Conservation (phyloP, 2,113 vertebrate genomes). For the Centropristis striata region DNA sequence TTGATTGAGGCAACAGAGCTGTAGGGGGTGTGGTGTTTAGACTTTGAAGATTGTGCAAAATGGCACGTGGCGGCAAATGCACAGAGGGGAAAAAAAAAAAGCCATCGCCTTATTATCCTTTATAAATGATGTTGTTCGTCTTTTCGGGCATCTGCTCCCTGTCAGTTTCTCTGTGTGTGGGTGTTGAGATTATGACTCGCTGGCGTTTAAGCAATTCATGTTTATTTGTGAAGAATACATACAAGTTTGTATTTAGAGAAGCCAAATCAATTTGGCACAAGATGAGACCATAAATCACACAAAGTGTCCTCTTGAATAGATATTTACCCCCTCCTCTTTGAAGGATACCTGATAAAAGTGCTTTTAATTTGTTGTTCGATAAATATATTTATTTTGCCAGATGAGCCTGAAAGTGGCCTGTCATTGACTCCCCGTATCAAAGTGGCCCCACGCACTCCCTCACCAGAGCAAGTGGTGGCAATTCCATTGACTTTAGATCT, state of each 20-base stretch:
- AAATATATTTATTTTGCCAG: not conserved
- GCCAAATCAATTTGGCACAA: constrained; percentile 14
- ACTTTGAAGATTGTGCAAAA: constrained; percentile 61
- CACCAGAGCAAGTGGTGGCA: constrained; percentile 32
- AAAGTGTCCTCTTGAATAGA: not conserved
- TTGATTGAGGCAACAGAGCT: constrained; percentile 69
- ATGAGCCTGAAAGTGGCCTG: constrained; percentile 15
- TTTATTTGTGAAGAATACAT: constrained; percentile 23
- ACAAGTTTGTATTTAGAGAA: constrained; percentile 1
- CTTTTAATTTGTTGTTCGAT: not conserved
- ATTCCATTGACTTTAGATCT: constrained; percentile 69
- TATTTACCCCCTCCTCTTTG: not conserved
- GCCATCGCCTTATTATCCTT: constrained; percentile 29
- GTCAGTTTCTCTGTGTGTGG: constrained; percentile 24
- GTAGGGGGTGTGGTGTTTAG: constrained; percentile 51
- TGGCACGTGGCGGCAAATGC: constrained; percentile 43
- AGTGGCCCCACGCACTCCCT: constrained; percentile 39
- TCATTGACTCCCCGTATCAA: constrained; percentile 17
- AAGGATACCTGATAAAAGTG: not conserved
- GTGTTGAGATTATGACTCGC: not conserved
- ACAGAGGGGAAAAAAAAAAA: constrained; percentile 14
- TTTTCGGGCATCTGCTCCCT: constrained; percentile 20
- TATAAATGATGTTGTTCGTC: constrained; percentile 28
- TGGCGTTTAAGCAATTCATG: constrained; percentile 9
- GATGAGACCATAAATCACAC: constrained; percentile 1